Evolutionary conservation across 2,113 vertebrate genomes (phyloP).

Genomic region (Axis porcinus): DNA sequence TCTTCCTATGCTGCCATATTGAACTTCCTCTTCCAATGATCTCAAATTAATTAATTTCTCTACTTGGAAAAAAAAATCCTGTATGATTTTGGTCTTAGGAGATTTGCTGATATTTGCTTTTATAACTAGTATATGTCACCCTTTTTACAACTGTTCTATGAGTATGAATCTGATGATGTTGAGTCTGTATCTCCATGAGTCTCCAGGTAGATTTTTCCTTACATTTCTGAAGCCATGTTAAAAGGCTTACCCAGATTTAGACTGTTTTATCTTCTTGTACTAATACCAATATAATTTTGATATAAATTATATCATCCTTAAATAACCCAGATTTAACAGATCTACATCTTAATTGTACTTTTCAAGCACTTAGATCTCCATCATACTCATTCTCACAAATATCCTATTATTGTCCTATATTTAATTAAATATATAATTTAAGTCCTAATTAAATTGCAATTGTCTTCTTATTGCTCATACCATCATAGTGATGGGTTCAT

Average conservation of each 20-base stretch:
- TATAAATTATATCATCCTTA: neutral
- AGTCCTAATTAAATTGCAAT: neutral
- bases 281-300: neutral
- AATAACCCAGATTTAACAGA: neutral
- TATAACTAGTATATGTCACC: neutral
- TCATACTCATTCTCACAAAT: neutral
- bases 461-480: neutral
- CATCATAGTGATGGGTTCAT: neutral
- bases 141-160: neutral
- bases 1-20: neutral
- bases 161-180: neutral
- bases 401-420: neutral
- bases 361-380: neutral
- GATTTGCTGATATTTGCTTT: neutral
- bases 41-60: neutral
- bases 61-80: neutral
- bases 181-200: neutral
- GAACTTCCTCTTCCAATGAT: neutral
- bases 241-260: neutral
- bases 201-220: neutral
- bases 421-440: neutral
- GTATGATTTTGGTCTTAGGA: neutral
- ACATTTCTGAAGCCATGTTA: neutral
- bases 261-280: neutral
- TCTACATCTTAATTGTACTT: neutral